Base-by-base conservation (phyloP, 2,797 vertebrate species). In the Telmatherina bonti region DNA sequence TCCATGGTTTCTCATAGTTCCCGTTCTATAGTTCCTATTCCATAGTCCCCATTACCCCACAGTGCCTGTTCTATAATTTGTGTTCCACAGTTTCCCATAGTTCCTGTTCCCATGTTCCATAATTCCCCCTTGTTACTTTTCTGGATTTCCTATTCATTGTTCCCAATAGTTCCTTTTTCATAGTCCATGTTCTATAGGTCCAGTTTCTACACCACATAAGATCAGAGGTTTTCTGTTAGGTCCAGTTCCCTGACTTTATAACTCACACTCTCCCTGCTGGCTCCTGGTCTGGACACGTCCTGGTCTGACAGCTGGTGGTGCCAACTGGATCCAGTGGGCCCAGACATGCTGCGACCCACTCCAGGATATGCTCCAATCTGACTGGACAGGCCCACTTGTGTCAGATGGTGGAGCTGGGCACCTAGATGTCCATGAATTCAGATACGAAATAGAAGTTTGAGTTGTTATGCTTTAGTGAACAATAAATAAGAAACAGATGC, bases 361-460 rank as follows among this genome's bases (percentile, higher is more conserved):
- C 94, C 95, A 2, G 95, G 94, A 89, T 97, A 98, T 3, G 92
- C 93, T 26, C 95, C 93, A 2, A 98, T 97, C 84, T 96, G 96
- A 92, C 96, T 97, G 56, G 96, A 96, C 82, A 99, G 89, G 62
- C 97, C 97, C 93, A 99, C 96, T 92, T 98, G 98, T 5, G 97
- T 97, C 91, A 98, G 92, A 88, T 98, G 97, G 88, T 99, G 97
- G 72, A 98, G 96, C 91, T 98, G 97, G 67, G 96, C 96, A 83
- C 97, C 98, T 99, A 89, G 51, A 89, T 78, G 60, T 30, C 12
- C 22, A 43, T 1, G 35, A 20, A 43, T 7, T 36, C 5, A 24
- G 62, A 16, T n/a, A n/a, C n/a, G 16, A 58, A 18, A 74, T 2
- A 53, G 2, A 6, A 20, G 41, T 45, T 18, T 45, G 20, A 24